Base-by-base conservation (phyloP, 2,888 invertebrate species). In the Mimumesa dahlbomi region DNA sequence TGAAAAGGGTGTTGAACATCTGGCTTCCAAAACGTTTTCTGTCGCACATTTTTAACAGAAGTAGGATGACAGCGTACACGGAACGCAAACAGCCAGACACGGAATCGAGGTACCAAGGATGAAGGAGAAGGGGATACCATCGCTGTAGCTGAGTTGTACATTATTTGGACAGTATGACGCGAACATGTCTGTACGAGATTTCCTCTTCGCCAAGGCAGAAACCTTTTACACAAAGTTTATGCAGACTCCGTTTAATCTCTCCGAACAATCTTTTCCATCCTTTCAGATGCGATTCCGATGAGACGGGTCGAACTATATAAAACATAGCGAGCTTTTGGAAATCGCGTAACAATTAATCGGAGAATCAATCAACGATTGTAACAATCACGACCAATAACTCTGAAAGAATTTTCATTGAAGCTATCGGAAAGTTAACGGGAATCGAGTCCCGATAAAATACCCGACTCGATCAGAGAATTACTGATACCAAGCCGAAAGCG, bases 111-210 rank as follows among this genome's bases (percentile, higher is more conserved):
- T 29, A 11, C 18, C 36, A 36, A 36, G n/a, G n/a, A 11, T 21
- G 1, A 25, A 38, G 21, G 16, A 29, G 61, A 6, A 22, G 49
- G 13, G 19, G 63, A 13, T 46, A 22, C 25, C n/a, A 46, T 16
- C 13, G 21, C 42, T 54, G 21, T 19, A 48, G 36, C 13, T 48
- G 34, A 13, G 53, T 54, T 53, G 34, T 43, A 42, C 25, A 25
- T 63, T 66, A 63, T 53, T 66, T 63, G 48, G 53, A 48, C 63
- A 25, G 53, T 34, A 19, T 25, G 40, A 53, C 64, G 48, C 29
- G 42, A 38, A 48, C 63, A 40, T 25, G 7, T 45, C 14, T 38
- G 19, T 14, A 6, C 34, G 40, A 48, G 34, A 29, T 54, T 49
- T 36, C 25, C 21, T 16, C 18, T 34, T n/a, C 34, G 31, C 29